phyloP scores from a whole-genome alignment of 2,888 invertebrate genomes.

The Gymnocheta viridis region DNA sequence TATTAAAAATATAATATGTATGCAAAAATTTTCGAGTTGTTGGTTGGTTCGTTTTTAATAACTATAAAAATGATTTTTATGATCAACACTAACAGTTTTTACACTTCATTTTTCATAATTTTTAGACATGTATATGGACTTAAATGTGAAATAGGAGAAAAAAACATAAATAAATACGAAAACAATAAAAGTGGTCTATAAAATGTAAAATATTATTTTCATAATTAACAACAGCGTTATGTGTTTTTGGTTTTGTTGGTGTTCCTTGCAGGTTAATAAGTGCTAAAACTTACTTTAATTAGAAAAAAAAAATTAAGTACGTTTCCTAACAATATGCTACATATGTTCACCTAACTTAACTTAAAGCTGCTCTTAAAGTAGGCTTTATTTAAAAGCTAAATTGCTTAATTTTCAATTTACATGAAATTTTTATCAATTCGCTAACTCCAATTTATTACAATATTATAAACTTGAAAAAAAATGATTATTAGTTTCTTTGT shows the following conservation, averaged over 20 bases:
- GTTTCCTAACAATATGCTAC: constrained; percentile 1
- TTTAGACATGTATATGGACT: constrained; percentile 26
- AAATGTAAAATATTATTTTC: constrained; percentile 38
- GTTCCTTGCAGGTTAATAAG: not conserved
- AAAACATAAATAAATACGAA: constrained; percentile 27
- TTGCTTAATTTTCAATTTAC: no score
- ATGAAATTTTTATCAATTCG: no score
- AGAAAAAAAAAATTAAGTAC: not conserved
- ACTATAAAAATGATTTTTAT: constrained; percentile 65
- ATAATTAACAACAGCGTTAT: constrained; percentile 39
- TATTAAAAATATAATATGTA: constrained; percentile 46
- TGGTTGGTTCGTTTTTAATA: constrained; percentile 53
- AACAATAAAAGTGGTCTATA: constrained; percentile 44
- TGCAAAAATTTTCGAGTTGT: constrained; percentile 52
- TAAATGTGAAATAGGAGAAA: constrained; percentile 1
- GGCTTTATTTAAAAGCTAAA: not conserved
- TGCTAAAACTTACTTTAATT: not conserved
- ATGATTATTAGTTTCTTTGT: not conserved
- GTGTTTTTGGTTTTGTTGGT: not conserved
- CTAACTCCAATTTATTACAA: not conserved
- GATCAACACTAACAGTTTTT: constrained; percentile 66
- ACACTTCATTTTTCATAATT: constrained; percentile 68
- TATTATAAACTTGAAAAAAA: not conserved
- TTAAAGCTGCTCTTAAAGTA: constrained; percentile 9
- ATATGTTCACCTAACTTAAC: not conserved